These are phyloP conservation scores for Yoshiicerus persimilis DNA, from an alignment of 1,140 invertebrate species.

Conservation along the genomic window DNA sequence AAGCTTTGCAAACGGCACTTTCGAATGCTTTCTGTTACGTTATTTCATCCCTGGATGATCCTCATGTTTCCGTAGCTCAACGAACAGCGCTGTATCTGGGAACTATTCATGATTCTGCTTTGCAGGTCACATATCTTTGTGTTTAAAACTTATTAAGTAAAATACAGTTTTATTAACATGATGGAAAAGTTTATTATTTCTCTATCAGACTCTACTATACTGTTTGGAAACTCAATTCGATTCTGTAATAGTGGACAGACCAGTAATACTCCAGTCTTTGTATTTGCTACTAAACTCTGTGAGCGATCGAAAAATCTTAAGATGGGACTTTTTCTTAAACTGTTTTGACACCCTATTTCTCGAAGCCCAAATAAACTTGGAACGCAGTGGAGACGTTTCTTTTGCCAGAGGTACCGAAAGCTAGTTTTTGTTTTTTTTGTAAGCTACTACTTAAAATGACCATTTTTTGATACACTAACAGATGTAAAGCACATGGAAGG, in stretches of 20 bases:
- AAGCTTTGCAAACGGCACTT: constrained; percentile 85
- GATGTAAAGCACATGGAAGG: constrained; percentile 88
- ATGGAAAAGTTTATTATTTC: neutral
- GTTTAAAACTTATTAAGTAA: no score
- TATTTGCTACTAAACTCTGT: constrained; percentile 93
- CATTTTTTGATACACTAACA: constrained; percentile 51
- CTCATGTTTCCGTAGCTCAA: constrained; percentile 91
- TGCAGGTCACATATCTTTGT: no score
- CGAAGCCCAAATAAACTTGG: constrained; percentile 88
- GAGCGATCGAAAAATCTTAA: constrained; percentile 83
- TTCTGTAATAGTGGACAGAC: constrained; percentile 90
- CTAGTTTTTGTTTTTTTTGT: neutral
- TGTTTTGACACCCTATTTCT: constrained; percentile 94
- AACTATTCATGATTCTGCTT: constrained; percentile 85
- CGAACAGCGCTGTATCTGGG: constrained; percentile 88
- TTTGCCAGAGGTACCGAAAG: constrained; percentile 70
- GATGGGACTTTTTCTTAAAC: constrained; percentile 98
- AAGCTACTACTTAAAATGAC: neutral
- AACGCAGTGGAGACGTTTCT: constrained; percentile 75
- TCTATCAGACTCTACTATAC: constrained; percentile 72
- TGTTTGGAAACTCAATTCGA: constrained; percentile 91
- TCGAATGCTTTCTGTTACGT: constrained; percentile 96
- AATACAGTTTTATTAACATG: no score
- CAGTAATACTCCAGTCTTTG: constrained; percentile 94
- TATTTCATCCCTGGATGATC: constrained; percentile 93